Conservation (phyloP, 2,888 invertebrate genomes). For the Rhogogaster chlorosoma region DNA sequence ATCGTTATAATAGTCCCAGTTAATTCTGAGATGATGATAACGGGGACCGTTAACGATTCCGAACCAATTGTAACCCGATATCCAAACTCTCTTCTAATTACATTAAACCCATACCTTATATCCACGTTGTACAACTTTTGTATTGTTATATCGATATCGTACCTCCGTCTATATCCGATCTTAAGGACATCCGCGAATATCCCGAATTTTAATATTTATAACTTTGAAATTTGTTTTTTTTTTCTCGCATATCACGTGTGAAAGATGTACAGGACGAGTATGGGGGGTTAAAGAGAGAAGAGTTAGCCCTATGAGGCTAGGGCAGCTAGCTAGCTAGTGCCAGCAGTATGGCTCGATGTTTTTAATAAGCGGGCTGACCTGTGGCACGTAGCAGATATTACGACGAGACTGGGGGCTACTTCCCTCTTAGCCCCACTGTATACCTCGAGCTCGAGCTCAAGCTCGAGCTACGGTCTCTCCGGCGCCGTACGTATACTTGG, state of each 20-base stretch:
- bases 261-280: not conserved
- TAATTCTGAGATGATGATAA: not conserved
- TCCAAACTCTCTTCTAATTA: not conserved
- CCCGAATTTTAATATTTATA: not conserved
- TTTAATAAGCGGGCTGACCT: slow-evolving; percentile 75
- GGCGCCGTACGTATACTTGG: slow-evolving; percentile 47
- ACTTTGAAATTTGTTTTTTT: not conserved
- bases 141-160: not conserved
- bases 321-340: not conserved
- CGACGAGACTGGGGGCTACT: slow-evolving; percentile 63
- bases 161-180: not conserved
- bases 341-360: slow-evolving; percentile 67
- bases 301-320: not conserved
- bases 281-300: not conserved
- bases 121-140: not conserved
- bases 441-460: not conserved
- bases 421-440: slow-evolving; percentile 42
- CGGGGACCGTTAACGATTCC: not conserved
- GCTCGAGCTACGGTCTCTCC: slow-evolving; percentile 52
- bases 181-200: not conserved
- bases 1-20: not conserved
- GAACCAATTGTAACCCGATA: slow-evolving; percentile 10
- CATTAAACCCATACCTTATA: not conserved
- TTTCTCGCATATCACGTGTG: not conserved
- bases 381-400: slow-evolving; percentile 74